Conservation (phyloP, 2,888 invertebrate species). For the Pharmacophagus antenor region DNA sequence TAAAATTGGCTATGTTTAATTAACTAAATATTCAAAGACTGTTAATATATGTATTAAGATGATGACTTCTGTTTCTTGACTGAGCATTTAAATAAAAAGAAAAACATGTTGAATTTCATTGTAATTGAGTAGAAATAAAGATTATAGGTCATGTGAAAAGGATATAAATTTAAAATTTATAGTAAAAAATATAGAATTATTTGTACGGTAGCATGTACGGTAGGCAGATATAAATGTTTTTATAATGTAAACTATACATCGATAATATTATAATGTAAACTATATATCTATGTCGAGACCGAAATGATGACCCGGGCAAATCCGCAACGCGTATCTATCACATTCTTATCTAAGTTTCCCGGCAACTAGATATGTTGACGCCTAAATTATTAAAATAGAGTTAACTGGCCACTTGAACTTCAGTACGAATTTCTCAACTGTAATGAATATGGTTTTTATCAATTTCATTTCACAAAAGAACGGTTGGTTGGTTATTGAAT, state of each 20-base stretch:
- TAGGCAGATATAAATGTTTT: slow-evolving; percentile 1
- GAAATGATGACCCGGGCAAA: slow-evolving; percentile 35
- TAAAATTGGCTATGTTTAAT: too few species aligned
- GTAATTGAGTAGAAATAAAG: too few species aligned
- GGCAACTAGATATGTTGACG: slow-evolving; percentile 43
- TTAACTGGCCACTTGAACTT: neutral
- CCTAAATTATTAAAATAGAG: slow-evolving; percentile 37
- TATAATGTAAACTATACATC: slow-evolving; percentile 4
- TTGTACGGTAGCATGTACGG: neutral
- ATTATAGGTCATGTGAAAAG: too few species aligned
- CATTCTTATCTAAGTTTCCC: slow-evolving; percentile 52
- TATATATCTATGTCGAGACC: slow-evolving; percentile 7
- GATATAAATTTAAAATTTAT: neutral
- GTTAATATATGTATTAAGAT: too few species aligned
- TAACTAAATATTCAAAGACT: too few species aligned
- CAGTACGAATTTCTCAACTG: too few species aligned
- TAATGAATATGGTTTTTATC: too few species aligned
- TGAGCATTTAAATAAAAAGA: too few species aligned
- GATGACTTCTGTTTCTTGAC: too few species aligned
- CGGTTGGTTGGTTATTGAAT: too few species aligned
- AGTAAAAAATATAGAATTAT: neutral
- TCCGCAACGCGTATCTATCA: slow-evolving; percentile 39
- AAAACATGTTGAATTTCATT: too few species aligned
- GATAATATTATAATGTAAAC: slow-evolving; percentile 15
- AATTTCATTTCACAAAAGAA: too few species aligned